Conservation (phyloP, 2,888 invertebrate genomes). For the Microctonus hyperodae region DNA sequence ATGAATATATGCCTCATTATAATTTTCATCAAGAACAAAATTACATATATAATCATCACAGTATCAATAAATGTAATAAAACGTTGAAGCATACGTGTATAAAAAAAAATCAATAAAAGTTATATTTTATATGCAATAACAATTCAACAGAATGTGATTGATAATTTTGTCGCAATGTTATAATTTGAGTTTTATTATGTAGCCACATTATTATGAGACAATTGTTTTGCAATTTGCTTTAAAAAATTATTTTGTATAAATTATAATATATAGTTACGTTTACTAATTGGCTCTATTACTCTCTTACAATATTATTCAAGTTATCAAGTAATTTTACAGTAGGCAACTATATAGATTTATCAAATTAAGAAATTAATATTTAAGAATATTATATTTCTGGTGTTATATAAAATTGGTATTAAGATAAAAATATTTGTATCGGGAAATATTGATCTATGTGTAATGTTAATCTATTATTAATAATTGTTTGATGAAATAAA, state of each 20-base stretch:
- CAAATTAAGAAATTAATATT: not conserved
- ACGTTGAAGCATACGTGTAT: not conserved
- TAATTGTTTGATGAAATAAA: not conserved
- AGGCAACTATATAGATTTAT: no score
- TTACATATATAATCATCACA: not conserved
- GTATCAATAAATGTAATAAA: not conserved
- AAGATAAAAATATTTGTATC: slow-evolving; percentile 16
- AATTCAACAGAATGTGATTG: not conserved
- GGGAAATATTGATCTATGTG: not conserved
- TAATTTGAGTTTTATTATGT: not conserved
- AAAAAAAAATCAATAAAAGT: not conserved
- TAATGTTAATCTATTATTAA: not conserved
- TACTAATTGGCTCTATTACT: slow-evolving; percentile 21
- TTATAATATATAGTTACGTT: slow-evolving; percentile 31
- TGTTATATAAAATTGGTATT: slow-evolving; percentile 12
- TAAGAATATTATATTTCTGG: not conserved
- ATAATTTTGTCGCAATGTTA: not conserved
- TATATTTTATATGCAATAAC: not conserved
- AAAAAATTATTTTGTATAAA: not conserved
- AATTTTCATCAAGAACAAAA: not conserved
- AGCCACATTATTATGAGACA: not conserved
- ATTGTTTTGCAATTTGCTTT: not conserved
- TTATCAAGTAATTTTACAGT: not conserved
- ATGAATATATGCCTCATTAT: not conserved
- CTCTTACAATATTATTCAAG: not conserved